Evolutionary conservation across 92 coral and sea anemone genomes (phyloP), one percentile per base, ranked within the genome.

Genomic region (Umimayanthus chanpuru): DNA sequence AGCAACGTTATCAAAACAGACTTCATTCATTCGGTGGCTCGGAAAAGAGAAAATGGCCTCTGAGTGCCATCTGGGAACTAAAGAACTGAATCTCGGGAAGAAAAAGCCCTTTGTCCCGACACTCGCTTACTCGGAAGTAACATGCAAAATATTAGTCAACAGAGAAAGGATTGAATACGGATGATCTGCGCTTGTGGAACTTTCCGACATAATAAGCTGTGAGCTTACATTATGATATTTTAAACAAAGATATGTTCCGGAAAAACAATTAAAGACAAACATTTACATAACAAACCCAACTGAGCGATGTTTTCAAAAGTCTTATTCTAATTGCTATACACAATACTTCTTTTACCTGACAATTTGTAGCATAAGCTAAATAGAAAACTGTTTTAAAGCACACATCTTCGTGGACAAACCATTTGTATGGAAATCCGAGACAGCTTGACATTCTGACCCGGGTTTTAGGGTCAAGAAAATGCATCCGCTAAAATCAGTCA

Each of bases 201-300:
- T 83, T 72, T 70, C 66, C 7, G 8, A 21, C 74, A 68, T n/a
- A 81, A 70, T 43, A 71, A 28, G 78, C 77, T 70, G 40, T 43
- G 47, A 44, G 78, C 77, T 70, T 83, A 70, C 5, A 40, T 78
- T 83, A 68, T 26, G 77, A 81, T 41, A 78, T 66, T 68, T 8
- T 21, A 66, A 81, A 81, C 86, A 81, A 66, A 68, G 78, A 68
- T 50, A 26, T 14, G 87, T 83, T 47, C 64, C 29, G 32, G 76
- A 83, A 40, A 71, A 44, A 30, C 32, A 8, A 80, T 79, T 28
- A 26, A 44, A 16, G 77, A 67, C 65, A 83, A 83, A 70, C 77
- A 83, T 70, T 83, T 43, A 70, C 87, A 41, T 32, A 83, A 83
- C 77, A 81, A 83, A 71, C 61, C 84, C 26, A 29, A 71, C 43